phyloP scores from a whole-genome alignment of 1,140 invertebrate species.

The Magallana gigas region DNA sequence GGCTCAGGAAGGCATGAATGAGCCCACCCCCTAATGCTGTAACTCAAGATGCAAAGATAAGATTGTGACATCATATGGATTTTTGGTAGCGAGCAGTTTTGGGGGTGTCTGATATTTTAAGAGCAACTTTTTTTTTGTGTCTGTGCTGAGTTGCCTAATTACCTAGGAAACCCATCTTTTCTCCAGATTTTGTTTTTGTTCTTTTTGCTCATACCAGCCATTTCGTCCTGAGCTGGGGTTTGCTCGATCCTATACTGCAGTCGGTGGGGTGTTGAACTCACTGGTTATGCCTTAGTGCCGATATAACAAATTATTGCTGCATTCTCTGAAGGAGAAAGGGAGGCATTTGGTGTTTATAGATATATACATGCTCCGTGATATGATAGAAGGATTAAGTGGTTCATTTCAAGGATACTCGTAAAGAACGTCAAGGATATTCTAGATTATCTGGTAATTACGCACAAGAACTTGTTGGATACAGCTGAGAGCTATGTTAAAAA shows the following conservation, averaged over 20 bases:
- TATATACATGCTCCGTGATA: background rate
- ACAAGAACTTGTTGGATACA: background rate
- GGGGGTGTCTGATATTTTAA: conserved; percentile 17
- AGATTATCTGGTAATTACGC: background rate
- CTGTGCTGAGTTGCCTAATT: conserved; percentile 32
- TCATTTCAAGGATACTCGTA: conserved; percentile 17
- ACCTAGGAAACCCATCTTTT: conserved; percentile 26
- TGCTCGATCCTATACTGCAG: background rate
- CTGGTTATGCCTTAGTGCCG: conserved; percentile 11
- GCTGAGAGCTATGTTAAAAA: conserved; percentile 5
- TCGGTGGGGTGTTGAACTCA: background rate
- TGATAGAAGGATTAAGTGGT: conserved; percentile 6
- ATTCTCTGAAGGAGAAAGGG: conserved; percentile 4
- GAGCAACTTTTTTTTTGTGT: conserved; percentile 2
- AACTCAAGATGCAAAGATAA: conserved; percentile 26
- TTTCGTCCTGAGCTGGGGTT: background rate
- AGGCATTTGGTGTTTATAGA: conserved; percentile 1
- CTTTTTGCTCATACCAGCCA: conserved; percentile 6
- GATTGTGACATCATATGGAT: conserved; percentile 1
- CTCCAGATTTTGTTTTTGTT: conserved; percentile 33
- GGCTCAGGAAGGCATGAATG: background rate
- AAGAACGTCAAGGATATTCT: conserved; percentile 14
- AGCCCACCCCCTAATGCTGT: background rate
- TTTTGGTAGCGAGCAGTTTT: background rate
- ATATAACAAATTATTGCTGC: conserved; percentile 33